A percentile compares a stretch with the other conserved stretches of the same genome.
Evolutionary conservation across 2,113 vertebrate species (phyloP).

Genomic region (Microcebus lehilahytsara): DNA sequence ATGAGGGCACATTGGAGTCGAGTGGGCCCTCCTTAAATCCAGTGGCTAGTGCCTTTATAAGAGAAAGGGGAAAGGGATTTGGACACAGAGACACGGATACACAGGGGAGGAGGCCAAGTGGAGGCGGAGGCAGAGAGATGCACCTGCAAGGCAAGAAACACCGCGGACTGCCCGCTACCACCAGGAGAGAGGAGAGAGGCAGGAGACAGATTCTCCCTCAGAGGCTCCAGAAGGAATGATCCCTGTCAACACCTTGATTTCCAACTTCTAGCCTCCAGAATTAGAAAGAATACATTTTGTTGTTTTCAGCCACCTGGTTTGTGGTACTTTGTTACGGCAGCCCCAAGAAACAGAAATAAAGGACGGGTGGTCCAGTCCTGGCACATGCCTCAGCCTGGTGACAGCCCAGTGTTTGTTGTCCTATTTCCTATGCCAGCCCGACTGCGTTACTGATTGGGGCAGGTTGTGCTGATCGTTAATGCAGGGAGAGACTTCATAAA

Average conservation of each 20-base stretch:
- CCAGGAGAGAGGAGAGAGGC: background rate
- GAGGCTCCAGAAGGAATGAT: background rate
- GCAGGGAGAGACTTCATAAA: background rate
- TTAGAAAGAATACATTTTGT: background rate
- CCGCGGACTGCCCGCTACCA: background rate
- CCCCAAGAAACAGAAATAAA: background rate
- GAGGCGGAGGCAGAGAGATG: background rate
- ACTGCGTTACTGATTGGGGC: background rate
- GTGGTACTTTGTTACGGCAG: background rate
- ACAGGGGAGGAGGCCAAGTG: background rate
- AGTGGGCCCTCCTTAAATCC: background rate
- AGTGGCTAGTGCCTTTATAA: background rate
- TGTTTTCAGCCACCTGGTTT: background rate
- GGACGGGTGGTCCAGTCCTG: no score
- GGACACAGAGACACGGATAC: background rate
- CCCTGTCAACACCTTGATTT: background rate
- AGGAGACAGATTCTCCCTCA: accelerated
- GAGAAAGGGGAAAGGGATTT: background rate
- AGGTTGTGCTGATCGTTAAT: background rate
- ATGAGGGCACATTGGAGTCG: background rate
- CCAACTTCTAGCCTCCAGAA: background rate
- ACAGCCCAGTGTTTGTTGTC: background rate
- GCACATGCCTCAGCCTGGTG: background rate
- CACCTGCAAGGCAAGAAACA: background rate
- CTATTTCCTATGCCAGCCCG: background rate